Evolutionary conservation across 2,113 vertebrate genomes (phyloP).

Genomic region (Pelecanus crispus): DNA sequence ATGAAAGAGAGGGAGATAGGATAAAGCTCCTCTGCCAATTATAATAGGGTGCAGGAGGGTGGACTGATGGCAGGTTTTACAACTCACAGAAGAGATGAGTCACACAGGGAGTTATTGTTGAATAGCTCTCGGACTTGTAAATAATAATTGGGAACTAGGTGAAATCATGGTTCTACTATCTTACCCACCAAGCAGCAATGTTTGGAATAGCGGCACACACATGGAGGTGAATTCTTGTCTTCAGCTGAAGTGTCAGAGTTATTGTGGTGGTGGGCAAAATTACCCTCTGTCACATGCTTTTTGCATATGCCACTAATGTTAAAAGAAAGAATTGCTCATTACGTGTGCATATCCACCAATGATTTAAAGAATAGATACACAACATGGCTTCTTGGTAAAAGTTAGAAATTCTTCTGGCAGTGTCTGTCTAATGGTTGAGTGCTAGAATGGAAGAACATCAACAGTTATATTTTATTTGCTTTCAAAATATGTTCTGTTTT

Average conservation of each 20-base stretch:
- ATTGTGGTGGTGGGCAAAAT: neutral
- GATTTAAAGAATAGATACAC: neutral
- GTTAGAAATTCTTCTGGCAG: neutral
- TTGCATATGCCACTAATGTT: neutral
- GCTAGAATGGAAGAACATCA: neutral
- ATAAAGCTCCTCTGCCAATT: neutral
- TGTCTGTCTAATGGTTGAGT: neutral
- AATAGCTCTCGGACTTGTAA: neutral
- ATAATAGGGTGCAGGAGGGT: neutral
- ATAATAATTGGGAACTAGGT: neutral
- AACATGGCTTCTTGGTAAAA: neutral
- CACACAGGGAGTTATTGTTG: neutral
- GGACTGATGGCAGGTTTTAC: neutral
- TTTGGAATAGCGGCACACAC: neutral
- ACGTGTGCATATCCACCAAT: neutral
- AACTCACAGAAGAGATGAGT: neutral
- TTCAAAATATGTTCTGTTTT: constrained; percentile 40
- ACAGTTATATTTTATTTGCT: neutral
- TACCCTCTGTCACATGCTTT: neutral
- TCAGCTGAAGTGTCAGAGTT: neutral
- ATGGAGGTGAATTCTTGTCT: neutral
- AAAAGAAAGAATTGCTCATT: neutral
- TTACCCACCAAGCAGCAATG: neutral
- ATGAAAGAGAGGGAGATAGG: neutral
- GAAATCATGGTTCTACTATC: neutral